Conservation (phyloP, 37 sponge, comb jelly and placozoan genomes). For the Chondrosia reniformis region DNA sequence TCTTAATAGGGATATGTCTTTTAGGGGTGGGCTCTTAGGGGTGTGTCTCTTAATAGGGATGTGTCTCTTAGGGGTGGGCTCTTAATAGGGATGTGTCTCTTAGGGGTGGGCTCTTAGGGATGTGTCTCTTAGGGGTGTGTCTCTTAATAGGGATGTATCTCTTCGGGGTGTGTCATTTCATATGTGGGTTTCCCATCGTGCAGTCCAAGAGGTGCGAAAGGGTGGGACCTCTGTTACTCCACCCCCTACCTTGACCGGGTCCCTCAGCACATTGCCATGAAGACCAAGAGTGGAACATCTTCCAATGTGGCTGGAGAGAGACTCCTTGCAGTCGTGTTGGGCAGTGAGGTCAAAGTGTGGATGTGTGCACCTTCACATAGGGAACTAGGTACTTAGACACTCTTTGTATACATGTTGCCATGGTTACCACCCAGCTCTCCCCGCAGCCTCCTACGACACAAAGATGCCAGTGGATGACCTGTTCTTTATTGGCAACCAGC, state of each 20-base stretch:
- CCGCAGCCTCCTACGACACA: conserved; percentile 82
- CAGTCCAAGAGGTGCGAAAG: conserved; percentile 67
- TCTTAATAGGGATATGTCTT: too few relatives aligned
- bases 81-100: too few relatives aligned
- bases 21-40: background rate
- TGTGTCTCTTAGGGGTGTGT: too few relatives aligned
- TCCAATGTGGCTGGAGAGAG: conserved; percentile 16
- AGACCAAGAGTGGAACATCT: conserved; percentile 27
- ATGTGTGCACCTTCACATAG: conserved; percentile 40
- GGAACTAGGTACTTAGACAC: conserved; percentile 9
- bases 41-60: too few relatives aligned
- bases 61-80: too few relatives aligned
- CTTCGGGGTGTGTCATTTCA: background rate
- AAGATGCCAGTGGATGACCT: conserved; percentile 87
- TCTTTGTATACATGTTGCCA: background rate
- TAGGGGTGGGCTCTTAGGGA: background rate
- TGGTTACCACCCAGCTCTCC: background rate
- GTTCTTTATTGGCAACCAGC: conserved; percentile 90
- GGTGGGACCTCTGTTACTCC: conserved; percentile 84
- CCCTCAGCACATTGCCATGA: conserved; percentile 80
- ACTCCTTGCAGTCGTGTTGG: conserved; percentile 49
- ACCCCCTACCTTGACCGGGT: conserved; percentile 63
- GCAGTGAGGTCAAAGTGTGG: conserved; percentile 75
- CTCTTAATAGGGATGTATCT: too few relatives aligned
- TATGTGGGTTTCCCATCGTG: background rate